Percentiles rank a stretch among this genome's conserved stretches.
These are phyloP conservation scores for Oppia nitens DNA, from an alignment of 1,140 invertebrate species.

Conservation along the genomic window DNA sequence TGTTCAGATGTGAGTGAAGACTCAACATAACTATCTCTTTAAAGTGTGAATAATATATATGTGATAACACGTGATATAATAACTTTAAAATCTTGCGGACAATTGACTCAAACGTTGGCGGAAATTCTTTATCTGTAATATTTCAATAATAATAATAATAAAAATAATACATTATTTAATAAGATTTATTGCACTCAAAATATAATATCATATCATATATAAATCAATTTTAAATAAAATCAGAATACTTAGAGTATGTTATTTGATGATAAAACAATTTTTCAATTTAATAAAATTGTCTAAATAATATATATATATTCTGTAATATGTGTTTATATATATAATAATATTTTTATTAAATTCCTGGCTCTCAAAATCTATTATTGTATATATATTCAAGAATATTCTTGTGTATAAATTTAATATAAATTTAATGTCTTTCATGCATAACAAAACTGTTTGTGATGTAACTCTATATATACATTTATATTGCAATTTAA, in stretches of 20 bases:
- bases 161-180: background rate
- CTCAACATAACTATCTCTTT: constrained; percentile 77
- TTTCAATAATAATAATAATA: constrained; percentile 26
- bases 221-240: too few relatives aligned
- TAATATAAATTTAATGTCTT: too few relatives aligned
- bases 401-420: too few relatives aligned
- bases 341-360: too few relatives aligned
- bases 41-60: constrained; percentile 95
- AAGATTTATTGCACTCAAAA: constrained; percentile 1
- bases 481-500: too few relatives aligned
- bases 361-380: too few relatives aligned
- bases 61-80: constrained; percentile 91
- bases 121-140: constrained; percentile 73
- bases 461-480: too few relatives aligned
- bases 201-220: background rate
- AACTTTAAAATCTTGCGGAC: constrained; percentile 88
- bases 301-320: too few relatives aligned
- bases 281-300: too few relatives aligned
- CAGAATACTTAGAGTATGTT: background rate
- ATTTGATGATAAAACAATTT: constrained; percentile 2
- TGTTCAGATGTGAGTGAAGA: constrained; percentile 83
- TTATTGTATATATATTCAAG: too few relatives aligned
- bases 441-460: too few relatives aligned
- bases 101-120: constrained; percentile 76
- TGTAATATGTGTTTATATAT: too few relatives aligned